phyloP scores from a whole-genome alignment of 2,888 invertebrate species.

The Ditula angustiorana region DNA sequence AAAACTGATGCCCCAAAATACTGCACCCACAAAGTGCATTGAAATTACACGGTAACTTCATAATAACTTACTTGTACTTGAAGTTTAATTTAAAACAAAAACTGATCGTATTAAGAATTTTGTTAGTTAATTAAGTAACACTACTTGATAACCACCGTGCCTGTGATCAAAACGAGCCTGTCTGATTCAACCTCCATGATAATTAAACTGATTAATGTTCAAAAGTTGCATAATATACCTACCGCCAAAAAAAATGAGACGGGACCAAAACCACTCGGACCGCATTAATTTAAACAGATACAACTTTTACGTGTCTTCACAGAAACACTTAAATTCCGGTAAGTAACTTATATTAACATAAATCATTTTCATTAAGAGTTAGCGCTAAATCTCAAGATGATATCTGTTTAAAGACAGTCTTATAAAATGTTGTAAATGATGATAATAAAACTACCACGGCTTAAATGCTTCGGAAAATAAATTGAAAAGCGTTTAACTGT shows the following conservation, averaged over 20 bases:
- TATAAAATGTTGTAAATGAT: neutral
- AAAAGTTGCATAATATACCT: slow-evolving; percentile 14
- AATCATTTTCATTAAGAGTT: neutral
- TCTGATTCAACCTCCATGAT: slow-evolving; percentile 2
- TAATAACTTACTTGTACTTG: too few relatives aligned
- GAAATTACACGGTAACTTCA: too few relatives aligned
- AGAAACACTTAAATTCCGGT: neutral
- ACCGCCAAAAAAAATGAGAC: neutral
- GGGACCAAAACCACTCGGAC: slow-evolving; percentile 7
- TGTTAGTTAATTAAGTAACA: slow-evolving; percentile 1
- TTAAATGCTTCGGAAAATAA: neutral
- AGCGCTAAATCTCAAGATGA: neutral
- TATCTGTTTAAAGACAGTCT: slow-evolving; percentile 3
- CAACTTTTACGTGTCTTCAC: slow-evolving; percentile 10
- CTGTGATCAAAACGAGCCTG: slow-evolving; percentile 2
- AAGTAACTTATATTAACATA: neutral
- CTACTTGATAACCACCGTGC: neutral
- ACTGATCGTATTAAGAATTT: neutral
- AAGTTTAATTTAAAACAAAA: neutral
- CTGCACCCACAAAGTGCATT: neutral
- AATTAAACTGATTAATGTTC: slow-evolving; percentile 6
- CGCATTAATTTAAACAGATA: slow-evolving; percentile 1
- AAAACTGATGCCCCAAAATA: neutral
- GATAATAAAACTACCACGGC: neutral
- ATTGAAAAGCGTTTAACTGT: too few relatives aligned